These are phyloP conservation scores for Coregonus suidteri DNA, from an alignment of 2,797 vertebrate species.

Conservation along the genomic window DNA sequence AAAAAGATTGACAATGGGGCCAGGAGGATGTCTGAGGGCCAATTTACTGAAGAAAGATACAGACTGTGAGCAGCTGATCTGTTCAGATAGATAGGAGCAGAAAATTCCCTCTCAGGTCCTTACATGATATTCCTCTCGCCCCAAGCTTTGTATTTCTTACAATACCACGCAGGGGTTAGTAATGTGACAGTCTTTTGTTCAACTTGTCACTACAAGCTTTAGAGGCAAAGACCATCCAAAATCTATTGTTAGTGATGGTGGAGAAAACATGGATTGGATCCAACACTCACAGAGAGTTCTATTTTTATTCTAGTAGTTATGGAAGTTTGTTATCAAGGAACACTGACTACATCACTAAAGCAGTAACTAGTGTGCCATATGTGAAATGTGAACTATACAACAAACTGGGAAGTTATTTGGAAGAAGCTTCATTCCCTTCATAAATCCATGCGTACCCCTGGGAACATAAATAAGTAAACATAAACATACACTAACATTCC, in stretches of 20 bases:
- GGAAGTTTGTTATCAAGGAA: not conserved
- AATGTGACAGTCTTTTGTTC: too few species aligned
- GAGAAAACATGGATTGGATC: not conserved
- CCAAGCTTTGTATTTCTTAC: too few species aligned
- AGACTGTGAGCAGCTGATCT: conserved; percentile 62
- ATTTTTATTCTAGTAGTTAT: too few species aligned
- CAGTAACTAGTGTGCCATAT: not conserved
- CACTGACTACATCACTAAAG: not conserved
- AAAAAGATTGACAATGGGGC: conserved; percentile 50
- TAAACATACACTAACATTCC: not conserved
- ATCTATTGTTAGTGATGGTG: conserved; percentile 42
- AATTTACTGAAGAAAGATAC: conserved; percentile 61
- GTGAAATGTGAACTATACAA: not conserved
- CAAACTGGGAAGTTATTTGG: not conserved
- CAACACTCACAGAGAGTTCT: too few species aligned
- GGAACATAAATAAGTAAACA: conserved; percentile 1
- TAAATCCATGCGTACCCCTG: not conserved
- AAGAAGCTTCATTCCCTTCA: not conserved
- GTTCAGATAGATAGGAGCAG: conserved; percentile 49
- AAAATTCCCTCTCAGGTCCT: conserved; percentile 53
- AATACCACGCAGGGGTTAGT: too few species aligned
- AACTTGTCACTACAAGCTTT: conserved; percentile 39
- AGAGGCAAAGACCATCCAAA: conserved; percentile 36
- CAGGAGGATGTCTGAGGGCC: conserved; percentile 56
- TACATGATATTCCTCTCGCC: conserved; percentile 18